Evolutionary conservation across 2,113 vertebrate genomes (phyloP), one percentile per base, ranked within the genome.

Genomic region (Pteropus alecto): DNA sequence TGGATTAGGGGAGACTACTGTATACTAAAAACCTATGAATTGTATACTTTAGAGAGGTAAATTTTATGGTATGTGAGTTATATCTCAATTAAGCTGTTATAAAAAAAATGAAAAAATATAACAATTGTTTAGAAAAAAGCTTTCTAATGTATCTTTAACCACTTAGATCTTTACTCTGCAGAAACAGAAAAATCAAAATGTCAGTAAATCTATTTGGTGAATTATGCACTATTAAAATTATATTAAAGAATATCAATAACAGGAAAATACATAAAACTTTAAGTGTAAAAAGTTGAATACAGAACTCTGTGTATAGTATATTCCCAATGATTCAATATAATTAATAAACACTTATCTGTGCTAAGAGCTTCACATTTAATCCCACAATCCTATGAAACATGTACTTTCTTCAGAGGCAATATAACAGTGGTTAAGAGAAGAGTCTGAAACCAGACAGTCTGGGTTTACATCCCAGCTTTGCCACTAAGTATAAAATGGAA

Each of bases 131-230:
- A 63, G 48, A 86, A 70, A n/a, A 86, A n/a, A 33, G 8, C 1
- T 79, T 94, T 21, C 61, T 67, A 68, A 19, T 81, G 11, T 68
- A 93, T 77, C 78, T 93, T 85, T 82, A 96, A 48, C 51, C 68
- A 87, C 41, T 88, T 30, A 84, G 38, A 76, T 79, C 24, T 73
- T 38, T 84, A 83, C 16, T 76, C 11, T 26, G 12, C 21, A 93
- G 54, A 87, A 87, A 76, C 19, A 90, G 33, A 22, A 35, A 8
- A 93, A 90, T 81, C 48, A 68, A 92, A 94, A 35, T 82, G 21
- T 67, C 65, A 67, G 30, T 48, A 92, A 78, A 48, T 58, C 28
- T 71, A 21, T 43, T 24, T 65, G 41, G 87, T 26, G 63, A 93
- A 71, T 61, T 54, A 87, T 9, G 7, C 7, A 76, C 68, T 41